These are phyloP conservation scores for Seriola quinqueradiata DNA, from an alignment of 2,113 vertebrate genomes.

Conservation along the genomic window DNA sequence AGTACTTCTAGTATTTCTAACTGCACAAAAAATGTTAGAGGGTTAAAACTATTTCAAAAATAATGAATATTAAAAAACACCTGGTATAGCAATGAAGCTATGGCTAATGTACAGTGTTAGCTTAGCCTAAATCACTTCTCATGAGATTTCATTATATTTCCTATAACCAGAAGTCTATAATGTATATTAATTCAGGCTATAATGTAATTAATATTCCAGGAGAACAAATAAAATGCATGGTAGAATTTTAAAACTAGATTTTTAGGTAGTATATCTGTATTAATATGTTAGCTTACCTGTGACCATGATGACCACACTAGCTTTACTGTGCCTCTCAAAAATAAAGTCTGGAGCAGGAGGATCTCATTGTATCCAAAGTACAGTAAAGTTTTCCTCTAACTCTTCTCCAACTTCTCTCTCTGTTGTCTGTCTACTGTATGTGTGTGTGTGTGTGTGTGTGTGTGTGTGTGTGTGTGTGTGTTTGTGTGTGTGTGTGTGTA, in stretches of 20 bases:
- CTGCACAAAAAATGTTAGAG: not conserved
- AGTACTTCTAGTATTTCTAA: not conserved
- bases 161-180: not conserved
- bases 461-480: slow-evolving; percentile 33
- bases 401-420: slow-evolving; percentile 16
- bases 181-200: not conserved
- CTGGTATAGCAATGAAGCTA: not conserved
- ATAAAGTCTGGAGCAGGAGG: slow-evolving; percentile 27
- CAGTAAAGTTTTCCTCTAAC: slow-evolving; percentile 40
- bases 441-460: slow-evolving; percentile 33
- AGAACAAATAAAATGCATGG: not conserved
- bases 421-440: slow-evolving; percentile 6
- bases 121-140: not conserved
- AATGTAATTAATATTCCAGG: not conserved
- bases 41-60: not conserved
- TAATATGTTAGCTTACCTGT: slow-evolving; percentile 46
- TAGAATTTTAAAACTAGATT: not conserved
- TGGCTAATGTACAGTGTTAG: not conserved
- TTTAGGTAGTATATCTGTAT: slow-evolving; percentile 14
- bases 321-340: slow-evolving; percentile 14
- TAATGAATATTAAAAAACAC: not conserved
- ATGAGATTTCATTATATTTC: slow-evolving; percentile 19
- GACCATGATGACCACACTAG: slow-evolving; percentile 45
- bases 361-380: slow-evolving; percentile 37
- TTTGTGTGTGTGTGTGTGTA: slow-evolving; percentile 30